Percentiles rank a stretch among this genome's conserved stretches.
Evolutionary conservation across 1,140 invertebrate species (phyloP).

Genomic region (Catajapyx aquilonaris): DNA sequence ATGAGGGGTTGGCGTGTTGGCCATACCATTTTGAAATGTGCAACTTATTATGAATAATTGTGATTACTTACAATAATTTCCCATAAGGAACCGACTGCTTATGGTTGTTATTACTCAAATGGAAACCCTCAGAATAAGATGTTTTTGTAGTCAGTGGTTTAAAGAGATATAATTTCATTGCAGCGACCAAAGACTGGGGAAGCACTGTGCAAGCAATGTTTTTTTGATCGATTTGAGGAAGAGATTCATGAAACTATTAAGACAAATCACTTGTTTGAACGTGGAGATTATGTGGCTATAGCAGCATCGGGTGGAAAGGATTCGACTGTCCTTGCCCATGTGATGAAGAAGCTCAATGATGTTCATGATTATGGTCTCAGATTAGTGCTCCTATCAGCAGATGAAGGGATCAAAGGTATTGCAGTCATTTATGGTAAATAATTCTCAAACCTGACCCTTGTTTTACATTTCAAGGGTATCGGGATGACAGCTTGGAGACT

Average conservation of each 20-base stretch:
- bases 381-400: constrained; percentile 82
- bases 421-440: constrained; percentile 1
- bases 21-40: too few relatives aligned
- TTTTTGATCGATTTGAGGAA: constrained; percentile 81
- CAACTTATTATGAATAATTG: too few relatives aligned
- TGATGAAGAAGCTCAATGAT: constrained; percentile 80
- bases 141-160: too few relatives aligned
- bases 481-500: constrained; percentile 94
- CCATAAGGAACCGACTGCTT: too few relatives aligned
- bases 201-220: constrained; percentile 85
- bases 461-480: constrained; percentile 42
- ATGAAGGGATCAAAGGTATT: constrained; percentile 85
- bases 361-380: constrained; percentile 80
- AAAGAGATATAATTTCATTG: constrained; percentile 20
- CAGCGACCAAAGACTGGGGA: constrained; percentile 78
- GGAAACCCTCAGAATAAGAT: too few relatives aligned
- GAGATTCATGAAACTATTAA: constrained; percentile 92
- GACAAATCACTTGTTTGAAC: constrained; percentile 60
- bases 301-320: constrained; percentile 98
- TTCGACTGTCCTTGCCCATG: constrained; percentile 87
- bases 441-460: constrained; percentile 6
- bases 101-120: too few relatives aligned
- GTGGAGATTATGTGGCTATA: constrained; percentile 75
- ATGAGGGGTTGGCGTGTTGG: too few relatives aligned
- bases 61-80: too few relatives aligned